These are phyloP conservation scores for Ateles fusciceps DNA, from an alignment of 2,797 vertebrate species.

Conservation along the genomic window DNA sequence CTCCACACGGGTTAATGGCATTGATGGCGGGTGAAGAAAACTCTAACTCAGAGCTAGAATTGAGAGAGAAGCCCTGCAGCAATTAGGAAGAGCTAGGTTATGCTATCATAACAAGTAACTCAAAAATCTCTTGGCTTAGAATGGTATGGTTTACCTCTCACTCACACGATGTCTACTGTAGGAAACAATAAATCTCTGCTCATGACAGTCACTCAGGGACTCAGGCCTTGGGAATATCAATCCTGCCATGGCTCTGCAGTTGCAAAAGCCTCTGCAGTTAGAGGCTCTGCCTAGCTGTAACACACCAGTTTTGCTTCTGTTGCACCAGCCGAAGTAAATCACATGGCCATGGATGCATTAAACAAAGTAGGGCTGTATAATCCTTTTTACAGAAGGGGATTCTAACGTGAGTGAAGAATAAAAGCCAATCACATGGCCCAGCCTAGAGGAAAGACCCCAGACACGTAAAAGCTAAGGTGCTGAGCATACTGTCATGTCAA, in stretches of 20 bases:
- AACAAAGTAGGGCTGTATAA: background rate
- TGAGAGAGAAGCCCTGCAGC: background rate
- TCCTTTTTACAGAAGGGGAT: background rate
- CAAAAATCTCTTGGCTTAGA: background rate
- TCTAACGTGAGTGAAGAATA: background rate
- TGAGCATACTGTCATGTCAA: background rate
- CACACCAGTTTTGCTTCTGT: background rate
- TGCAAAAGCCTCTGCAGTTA: background rate
- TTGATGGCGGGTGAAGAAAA: background rate
- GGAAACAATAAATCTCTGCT: background rate
- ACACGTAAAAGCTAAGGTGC: too few relatives aligned
- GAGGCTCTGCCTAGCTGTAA: background rate
- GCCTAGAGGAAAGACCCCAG: background rate
- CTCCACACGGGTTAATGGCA: background rate
- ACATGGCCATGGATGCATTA: background rate
- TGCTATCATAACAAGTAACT: background rate
- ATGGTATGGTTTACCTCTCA: background rate
- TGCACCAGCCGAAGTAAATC: background rate
- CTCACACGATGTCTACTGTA: background rate
- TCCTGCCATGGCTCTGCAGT: fast-evolving
- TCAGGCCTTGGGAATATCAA: background rate
- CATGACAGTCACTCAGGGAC: background rate
- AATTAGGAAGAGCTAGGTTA: background rate
- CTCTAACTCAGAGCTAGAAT: background rate
- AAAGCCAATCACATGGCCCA: background rate